Evolutionary conservation across 1,140 invertebrate species (phyloP).

Genomic region (Acyrthosiphon pisum): DNA sequence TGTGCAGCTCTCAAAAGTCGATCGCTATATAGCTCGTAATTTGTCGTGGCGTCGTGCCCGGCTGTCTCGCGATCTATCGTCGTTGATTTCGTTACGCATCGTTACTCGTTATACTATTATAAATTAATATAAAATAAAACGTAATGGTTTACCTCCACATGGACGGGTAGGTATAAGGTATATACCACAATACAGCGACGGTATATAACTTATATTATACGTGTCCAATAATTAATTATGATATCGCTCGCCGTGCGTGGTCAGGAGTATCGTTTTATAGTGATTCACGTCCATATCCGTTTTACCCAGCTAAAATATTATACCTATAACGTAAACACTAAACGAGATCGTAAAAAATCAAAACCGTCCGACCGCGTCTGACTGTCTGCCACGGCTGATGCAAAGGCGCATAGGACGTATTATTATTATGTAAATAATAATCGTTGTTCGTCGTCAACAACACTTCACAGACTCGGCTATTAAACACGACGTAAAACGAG

Average conservation of each 20-base stretch:
- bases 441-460: too few species aligned
- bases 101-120: not conserved
- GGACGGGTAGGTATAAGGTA: not conserved
- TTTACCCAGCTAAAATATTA: too few species aligned
- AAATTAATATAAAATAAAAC: not conserved
- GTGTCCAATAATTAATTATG: not conserved
- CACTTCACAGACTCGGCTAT: too few species aligned
- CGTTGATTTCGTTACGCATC: not conserved
- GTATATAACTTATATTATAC: not conserved
- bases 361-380: not conserved
- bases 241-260: not conserved
- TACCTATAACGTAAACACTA: not conserved
- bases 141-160: not conserved
- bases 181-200: not conserved
- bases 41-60: not conserved
- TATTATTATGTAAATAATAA: too few species aligned
- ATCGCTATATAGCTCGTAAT: not conserved
- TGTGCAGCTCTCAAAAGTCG: not conserved
- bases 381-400: not conserved
- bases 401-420: not conserved
- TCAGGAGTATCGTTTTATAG: not conserved
- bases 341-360: not conserved
- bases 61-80: not conserved
- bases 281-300: not conserved
- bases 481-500: too few species aligned